Evolutionary conservation across 2,888 invertebrate species (phyloP), one percentile per base, ranked within the genome.

Genomic region (Notodonta ziczac): DNA sequence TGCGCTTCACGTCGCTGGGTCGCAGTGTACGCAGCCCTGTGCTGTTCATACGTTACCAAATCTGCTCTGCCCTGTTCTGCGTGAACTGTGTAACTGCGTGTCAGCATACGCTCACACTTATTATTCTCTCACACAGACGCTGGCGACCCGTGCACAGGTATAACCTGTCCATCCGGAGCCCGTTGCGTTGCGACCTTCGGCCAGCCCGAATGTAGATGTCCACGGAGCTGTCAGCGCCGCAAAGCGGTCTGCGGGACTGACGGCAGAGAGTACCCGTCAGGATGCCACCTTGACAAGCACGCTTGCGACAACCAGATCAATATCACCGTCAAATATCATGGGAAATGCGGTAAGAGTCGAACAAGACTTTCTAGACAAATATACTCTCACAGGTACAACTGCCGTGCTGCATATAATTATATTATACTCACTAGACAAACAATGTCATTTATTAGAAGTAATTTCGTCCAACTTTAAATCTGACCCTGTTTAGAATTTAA

Each of bases 201-300:
- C 9, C 94, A 94, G 67, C 94, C 95, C 52, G 96, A 93, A 66
- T 93, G 93, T 63, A 81, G 91, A 72, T 98, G 98, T 88, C 89
- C 93, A 2, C 78, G 90, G 32, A 91, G 86, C 66, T 93, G 93
- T 67, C 96, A 96, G 69, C 95, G 95, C 84, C 96, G 96, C 77
- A 96, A 97, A 79, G 97, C 97, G 5, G 97, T 97, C 9, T 98
- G 98, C 81, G 98, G 97, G 35, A 97, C 97, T 14, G 98, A 98
- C 85, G 97, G 97, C 7, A 95, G 96, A 77, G 95, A 98, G 68
- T 98, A 98, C 88, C 95, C 97, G 48, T 98, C 97, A 81, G 96
- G 96, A 50, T 98, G 98, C 82, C 96, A 97, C 85, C 97, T 98
- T 95, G 96, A 97, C 80, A 95, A 96, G 76, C 95, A 96, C 51